Evolutionary conservation across 2,113 vertebrate species (phyloP), one percentile per base, ranked within the genome.

Genomic region (Campylomormyrus tamandua): DNA sequence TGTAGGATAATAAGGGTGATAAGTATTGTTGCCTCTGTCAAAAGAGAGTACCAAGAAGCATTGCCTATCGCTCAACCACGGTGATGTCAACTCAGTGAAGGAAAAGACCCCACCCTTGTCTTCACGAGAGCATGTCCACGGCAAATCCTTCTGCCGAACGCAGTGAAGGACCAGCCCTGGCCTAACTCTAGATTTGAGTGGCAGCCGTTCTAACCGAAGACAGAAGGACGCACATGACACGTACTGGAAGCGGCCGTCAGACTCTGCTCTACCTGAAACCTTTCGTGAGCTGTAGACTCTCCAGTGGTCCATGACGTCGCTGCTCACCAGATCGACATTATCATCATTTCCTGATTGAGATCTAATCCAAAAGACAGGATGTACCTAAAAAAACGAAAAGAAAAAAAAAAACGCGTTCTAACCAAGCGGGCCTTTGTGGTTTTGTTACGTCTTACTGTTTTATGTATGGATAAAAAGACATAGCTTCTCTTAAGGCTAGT

Each of bases 381-480:
- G 42, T 46, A 19, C 58, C 70, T 17, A 35, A 49, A 15, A 83
- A 85, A 66, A 53, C 21, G 8, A 56, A 24, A 56, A 6, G 17
- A 19, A 19, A 31, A 50, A n/a, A n/a, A 62, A 84, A 66, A 86
- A 56, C 2, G 35, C 31, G 3, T 50, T 27, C 42, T 42, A 87
- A 87, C 31, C 58, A 87, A 24, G 84, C 10, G 58, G 89, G 84
- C 83, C 84, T 50, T 21, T 90, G 89, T 90, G 62, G 56, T 87
- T 87, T 56, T 90, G 84, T 90, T 31, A 49, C 46, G 58, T 90
- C 89, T 90, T 87, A 87, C 31, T 90, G 85, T 87, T 87, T 66
- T 53, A 90, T 87, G 84, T 74, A 50, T 77, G 85, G 46, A 90
- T 87, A 90, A 87, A 49, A 53, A 87, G 89, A 19, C 42, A 58